Evolutionary conservation across 2,888 invertebrate species (phyloP).

Genomic region (Sphaerophoria taeniata): DNA sequence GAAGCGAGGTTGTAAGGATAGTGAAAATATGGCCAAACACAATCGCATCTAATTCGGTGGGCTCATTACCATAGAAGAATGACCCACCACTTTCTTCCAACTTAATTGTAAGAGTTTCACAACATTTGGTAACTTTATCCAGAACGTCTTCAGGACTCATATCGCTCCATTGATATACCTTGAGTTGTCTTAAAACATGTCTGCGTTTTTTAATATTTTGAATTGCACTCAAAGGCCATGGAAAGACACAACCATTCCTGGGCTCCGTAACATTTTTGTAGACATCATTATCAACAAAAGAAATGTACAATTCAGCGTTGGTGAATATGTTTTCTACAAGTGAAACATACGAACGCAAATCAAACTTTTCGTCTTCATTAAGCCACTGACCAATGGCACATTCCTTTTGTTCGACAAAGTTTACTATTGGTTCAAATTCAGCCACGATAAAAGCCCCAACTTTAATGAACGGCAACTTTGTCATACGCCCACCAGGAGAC

Average conservation of each 20-base stretch:
- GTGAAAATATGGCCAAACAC: constrained; percentile 99
- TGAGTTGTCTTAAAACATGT: constrained; percentile 88
- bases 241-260: constrained; percentile 94
- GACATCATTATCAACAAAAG: constrained; percentile 93
- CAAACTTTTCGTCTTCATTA: constrained; percentile 90
- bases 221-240: constrained; percentile 94
- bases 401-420: constrained; percentile 93
- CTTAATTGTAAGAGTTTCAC: constrained; percentile 92
- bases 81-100: constrained; percentile 89
- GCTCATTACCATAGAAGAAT: constrained; percentile 91
- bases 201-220: constrained; percentile 91
- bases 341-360: constrained; percentile 97
- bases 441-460: constrained; percentile 94
- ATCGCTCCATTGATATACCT: constrained; percentile 91
- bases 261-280: constrained; percentile 91
- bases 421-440: constrained; percentile 95
- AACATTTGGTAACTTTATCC: constrained; percentile 89
- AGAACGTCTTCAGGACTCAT: constrained; percentile 91
- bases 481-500: constrained; percentile 93
- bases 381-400: constrained; percentile 89
- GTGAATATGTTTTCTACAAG: constrained; percentile 94
- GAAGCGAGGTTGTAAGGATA: constrained; percentile 94
- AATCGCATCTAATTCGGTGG: constrained; percentile 97
- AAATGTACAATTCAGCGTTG: constrained; percentile 94
- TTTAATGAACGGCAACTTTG: constrained; percentile 94